Base-by-base conservation (phyloP, 2,113 vertebrate genomes). In the Picathartes gymnocephalus region DNA sequence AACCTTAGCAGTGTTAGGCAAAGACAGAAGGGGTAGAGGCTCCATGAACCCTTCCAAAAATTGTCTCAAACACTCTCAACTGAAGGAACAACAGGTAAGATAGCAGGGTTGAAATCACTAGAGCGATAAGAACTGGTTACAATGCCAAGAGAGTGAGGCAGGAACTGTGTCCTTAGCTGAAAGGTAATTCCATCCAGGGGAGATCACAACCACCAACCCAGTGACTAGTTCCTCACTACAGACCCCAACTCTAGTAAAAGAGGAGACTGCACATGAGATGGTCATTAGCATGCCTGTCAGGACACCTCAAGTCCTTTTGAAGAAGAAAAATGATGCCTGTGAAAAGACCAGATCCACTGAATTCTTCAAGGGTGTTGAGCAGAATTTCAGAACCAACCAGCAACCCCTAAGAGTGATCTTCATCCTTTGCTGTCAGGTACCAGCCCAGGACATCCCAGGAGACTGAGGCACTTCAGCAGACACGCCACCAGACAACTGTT, bases 181-280 rank as follows among this genome's bases (percentile, higher is more conserved):
- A 50, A 51, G 22, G 15, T 45, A 39, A 73, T 60, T 66, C 39
- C 45, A 39, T 44, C 53, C 60, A 24, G 19, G 16, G 16, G 8
- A 66, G 45, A 66, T n/a, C 23, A 44, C 11, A 57, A 51, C 51
- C 7, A 11, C 53, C 13, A n/a, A 24, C 22, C 9, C 51, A 73
- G 37, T 24, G 44, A 73, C 22, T 15, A 33, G 8, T 16, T 45
- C 28, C 28, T 66, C 69, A 51, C 45, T 50, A 39, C 28, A 53
- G 60, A 39, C 23, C 15, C 24, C 39, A 51, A 1, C 10, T 39
- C 19, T 21, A n/a, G 60, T 73, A 51, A 19, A 50, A 58, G 33
- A 65, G 18, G 13, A 37, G 15, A 45, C 23, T 66, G 33, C 23
- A 17, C 1, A 1, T 73, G 23, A 44, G 51, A 24, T 0, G 0